Base-by-base conservation (phyloP, 1,140 invertebrate genomes). In the Cotesia chilonis region DNA sequence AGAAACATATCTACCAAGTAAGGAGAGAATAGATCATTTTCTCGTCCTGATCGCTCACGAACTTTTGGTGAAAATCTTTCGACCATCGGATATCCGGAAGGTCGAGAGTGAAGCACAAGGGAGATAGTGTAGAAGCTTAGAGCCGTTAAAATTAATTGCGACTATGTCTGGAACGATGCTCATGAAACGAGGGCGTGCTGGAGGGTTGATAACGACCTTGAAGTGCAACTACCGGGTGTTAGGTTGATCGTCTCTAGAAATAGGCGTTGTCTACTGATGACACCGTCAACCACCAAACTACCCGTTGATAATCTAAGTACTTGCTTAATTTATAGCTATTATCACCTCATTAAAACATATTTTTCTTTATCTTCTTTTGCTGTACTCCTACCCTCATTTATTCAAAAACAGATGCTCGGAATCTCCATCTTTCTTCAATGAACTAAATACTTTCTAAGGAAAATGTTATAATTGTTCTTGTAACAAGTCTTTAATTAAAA, bases 161-260 rank as follows among this genome's bases (percentile, higher is more conserved):
- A 55, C 61, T 64, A 64, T 35, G 55, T 65, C 64, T 64, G 47
- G 51, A 54, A 67, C 54, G 14, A 72, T 54, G 57, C 65, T 57
- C 28, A 54, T 37, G 69, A 69, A 60, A 67, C n/a, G n/a, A 9
- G 37, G 12, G 36, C 35, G 57, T 52, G 68, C 37, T 59, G 52
- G 35, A 36, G 57, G 67, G 55, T 68, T 72, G 70, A 74, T 74
- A 74, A 74, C 73, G 73, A 74, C 73, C 73, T 74, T 74, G 73
- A 74, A 65, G 20, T 7, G 47, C 41, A 47, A 51, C 60, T 28
- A 66, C 52, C 9, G 17, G 57, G 37, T 51, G 57, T 64, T 52
- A 54, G 35, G 41, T 52, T 35, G 54, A 67, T 35, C 28, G 41
- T 63, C 55, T 63, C 63, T 12, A 14, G 37, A 61, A 20, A 51